These are phyloP conservation scores for Drosophila mercatorum DNA, from an alignment of 2,888 invertebrate genomes.

Conservation along the genomic window DNA sequence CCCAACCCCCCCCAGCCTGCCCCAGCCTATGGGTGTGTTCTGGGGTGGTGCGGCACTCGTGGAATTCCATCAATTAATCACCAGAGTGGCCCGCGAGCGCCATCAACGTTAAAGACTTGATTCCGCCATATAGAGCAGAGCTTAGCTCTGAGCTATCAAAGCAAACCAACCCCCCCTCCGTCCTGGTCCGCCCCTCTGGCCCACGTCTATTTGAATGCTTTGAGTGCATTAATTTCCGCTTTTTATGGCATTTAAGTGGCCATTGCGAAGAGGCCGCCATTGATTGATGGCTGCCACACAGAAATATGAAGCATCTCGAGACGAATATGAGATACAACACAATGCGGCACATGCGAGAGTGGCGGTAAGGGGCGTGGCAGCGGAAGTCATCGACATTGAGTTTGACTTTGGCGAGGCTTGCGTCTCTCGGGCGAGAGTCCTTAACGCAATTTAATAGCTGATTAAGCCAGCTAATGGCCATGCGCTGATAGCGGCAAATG, in stretches of 20 bases:
- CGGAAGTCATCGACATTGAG: constrained; percentile 4
- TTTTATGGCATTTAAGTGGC: constrained; percentile 73
- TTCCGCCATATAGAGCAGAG: constrained; percentile 33
- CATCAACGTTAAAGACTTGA: constrained; percentile 53
- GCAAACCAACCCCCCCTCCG: background rate
- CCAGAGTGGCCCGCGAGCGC: constrained; percentile 67
- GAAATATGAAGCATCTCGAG: constrained; percentile 59
- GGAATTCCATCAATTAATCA: constrained; percentile 80
- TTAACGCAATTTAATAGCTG: constrained; percentile 25
- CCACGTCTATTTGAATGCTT: constrained; percentile 58
- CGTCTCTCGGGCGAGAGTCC: background rate
- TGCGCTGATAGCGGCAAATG: background rate
- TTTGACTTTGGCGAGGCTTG: background rate
- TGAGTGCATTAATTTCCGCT: constrained; percentile 78
- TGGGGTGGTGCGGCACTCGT: constrained; percentile 30
- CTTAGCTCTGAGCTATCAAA: background rate
- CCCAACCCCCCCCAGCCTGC: background rate
- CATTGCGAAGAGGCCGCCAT: constrained; percentile 36
- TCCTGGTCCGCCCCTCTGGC: background rate
- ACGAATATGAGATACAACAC: constrained; percentile 31
- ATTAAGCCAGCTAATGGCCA: constrained; percentile 18
- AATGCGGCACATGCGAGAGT: background rate
- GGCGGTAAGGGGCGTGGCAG: background rate
- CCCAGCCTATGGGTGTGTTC: constrained; percentile 36
- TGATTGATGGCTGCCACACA: constrained; percentile 65